A percentile compares a stretch with the other conserved stretches of the same genome.
Evolutionary conservation across 2,797 vertebrate genomes (phyloP).

Genomic region (Morus bassanus): DNA sequence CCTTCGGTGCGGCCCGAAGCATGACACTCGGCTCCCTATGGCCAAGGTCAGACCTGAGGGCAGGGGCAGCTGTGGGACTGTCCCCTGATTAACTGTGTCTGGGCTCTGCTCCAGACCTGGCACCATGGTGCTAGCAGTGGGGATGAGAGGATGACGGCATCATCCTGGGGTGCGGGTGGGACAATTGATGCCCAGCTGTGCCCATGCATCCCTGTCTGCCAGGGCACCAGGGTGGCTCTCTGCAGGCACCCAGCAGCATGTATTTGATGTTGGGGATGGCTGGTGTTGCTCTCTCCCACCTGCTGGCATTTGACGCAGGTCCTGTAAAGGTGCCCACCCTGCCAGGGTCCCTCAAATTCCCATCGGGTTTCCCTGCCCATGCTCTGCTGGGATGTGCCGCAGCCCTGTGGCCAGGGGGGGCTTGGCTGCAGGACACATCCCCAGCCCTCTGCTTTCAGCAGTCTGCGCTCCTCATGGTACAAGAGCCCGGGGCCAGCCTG

Average conservation of each 20-base stretch:
- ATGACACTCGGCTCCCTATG: neutral
- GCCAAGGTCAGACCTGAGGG: accelerated
- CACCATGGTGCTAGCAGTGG: accelerated
- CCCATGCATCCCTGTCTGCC: neutral
- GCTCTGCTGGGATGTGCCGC: neutral
- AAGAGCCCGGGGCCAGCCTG: neutral
- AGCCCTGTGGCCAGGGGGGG: accelerated
- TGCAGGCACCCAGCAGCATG: neutral
- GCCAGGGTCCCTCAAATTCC: neutral
- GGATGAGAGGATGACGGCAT: accelerated
- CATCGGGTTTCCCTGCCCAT: neutral
- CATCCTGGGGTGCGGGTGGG: neutral
- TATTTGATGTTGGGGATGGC: neutral
- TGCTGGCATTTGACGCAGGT: neutral
- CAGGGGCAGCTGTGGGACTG: neutral
- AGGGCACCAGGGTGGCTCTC: neutral
- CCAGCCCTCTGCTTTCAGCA: neutral
- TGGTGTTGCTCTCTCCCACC: neutral
- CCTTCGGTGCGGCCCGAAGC: accelerated
- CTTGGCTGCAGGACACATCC: neutral
- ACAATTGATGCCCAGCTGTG: neutral
- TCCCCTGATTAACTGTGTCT: neutral
- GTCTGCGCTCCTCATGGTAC: neutral
- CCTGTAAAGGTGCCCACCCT: neutral
- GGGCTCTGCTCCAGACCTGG: neutral